These are phyloP conservation scores for Mylabris phalerata DNA, from an alignment of 1,140 invertebrate genomes.

Conservation along the genomic window DNA sequence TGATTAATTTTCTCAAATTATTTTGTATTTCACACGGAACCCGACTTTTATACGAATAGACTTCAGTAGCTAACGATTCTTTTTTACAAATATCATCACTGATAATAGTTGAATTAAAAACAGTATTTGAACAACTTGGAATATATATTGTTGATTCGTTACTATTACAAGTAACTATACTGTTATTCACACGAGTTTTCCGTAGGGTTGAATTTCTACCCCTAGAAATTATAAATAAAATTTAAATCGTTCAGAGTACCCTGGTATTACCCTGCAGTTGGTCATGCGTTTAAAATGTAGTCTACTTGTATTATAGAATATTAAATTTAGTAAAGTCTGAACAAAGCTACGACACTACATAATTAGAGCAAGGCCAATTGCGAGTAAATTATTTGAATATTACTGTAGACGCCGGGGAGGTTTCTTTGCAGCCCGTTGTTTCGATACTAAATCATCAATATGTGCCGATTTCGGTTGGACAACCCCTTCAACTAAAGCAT, in stretches of 20 bases:
- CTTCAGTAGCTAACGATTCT: not conserved
- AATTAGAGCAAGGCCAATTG: not conserved
- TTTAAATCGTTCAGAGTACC: no score
- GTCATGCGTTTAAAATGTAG: no score
- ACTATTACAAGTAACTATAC: no score
- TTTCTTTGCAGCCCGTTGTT: not conserved
- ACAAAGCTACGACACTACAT: no score
- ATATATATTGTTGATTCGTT: not conserved
- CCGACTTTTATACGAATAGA: not conserved
- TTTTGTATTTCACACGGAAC: conserved; percentile 11
- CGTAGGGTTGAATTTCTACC: no score
- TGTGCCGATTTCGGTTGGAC: conserved; percentile 9
- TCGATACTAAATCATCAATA: conserved; percentile 7
- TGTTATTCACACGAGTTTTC: no score
- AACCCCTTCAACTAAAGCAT: conserved; percentile 5
- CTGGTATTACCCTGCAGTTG: no score
- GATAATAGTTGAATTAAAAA: no score
- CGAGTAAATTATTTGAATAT: not conserved
- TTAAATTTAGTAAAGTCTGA: not conserved
- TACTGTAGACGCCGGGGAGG: not conserved
- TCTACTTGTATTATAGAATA: not conserved
- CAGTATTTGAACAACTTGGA: no score
- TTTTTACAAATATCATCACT: not conserved
- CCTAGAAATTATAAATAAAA: no score
- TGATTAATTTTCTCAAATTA: conserved; percentile 17